Evolutionary conservation across 2,888 invertebrate species (phyloP).

Genomic region (Ichneumoninae sp.): DNA sequence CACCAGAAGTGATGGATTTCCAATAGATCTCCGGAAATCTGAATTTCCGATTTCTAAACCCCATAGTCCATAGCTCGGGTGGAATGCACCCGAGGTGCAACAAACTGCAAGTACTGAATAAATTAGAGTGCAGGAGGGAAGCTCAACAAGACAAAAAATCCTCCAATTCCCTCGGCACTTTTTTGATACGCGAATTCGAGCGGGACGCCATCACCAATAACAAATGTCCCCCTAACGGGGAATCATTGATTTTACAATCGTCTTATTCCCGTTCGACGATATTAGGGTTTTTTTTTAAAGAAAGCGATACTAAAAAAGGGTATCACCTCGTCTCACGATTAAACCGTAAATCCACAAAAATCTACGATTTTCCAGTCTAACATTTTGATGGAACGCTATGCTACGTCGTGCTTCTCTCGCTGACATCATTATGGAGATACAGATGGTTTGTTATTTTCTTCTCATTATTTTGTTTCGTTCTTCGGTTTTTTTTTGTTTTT

Average conservation of each 20-base stretch:
- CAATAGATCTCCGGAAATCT: background rate
- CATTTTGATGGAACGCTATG: slow-evolving; percentile 27
- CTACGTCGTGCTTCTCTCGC: slow-evolving; percentile 5
- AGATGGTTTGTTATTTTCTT: slow-evolving; percentile 12
- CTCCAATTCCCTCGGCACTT: slow-evolving; percentile 32
- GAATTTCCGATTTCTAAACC: background rate
- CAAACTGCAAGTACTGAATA: background rate
- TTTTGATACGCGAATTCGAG: slow-evolving; percentile 56
- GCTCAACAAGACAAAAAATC: slow-evolving; percentile 14
- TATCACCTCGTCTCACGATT: slow-evolving; percentile 26
- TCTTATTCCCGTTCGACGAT: slow-evolving; percentile 21
- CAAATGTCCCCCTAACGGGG: slow-evolving; percentile 33
- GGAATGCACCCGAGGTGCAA: background rate
- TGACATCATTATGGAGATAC: slow-evolving; percentile 4
- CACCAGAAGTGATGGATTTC: too few species aligned
- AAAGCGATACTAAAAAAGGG: slow-evolving; percentile 46
- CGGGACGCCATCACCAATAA: slow-evolving; percentile 67
- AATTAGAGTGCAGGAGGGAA: slow-evolving; percentile 15
- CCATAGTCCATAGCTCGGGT: background rate
- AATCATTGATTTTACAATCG: slow-evolving; percentile 22
- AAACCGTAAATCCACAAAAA: slow-evolving; percentile 25
- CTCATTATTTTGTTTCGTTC: background rate
- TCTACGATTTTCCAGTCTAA: slow-evolving; percentile 2
- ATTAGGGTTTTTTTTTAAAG: slow-evolving; percentile 5
- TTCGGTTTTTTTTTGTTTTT: background rate